A percentile compares a stretch with the other conserved stretches of the same genome.
These are phyloP conservation scores for Nothocercus julius DNA, from an alignment of 2,113 vertebrate species.

Conservation along the genomic window DNA sequence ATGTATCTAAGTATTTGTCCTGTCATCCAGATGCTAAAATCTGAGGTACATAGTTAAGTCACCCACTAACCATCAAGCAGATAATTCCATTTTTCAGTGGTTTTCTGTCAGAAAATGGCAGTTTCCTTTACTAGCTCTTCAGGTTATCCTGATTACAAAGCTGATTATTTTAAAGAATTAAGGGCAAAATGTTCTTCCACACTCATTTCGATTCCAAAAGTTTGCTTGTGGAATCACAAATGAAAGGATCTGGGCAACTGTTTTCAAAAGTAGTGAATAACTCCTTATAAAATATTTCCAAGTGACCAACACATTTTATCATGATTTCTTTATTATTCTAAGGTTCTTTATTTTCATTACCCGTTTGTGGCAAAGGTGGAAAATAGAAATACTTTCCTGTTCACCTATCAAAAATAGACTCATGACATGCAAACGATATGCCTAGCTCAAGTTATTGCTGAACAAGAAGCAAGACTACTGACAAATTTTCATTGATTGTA, in stretches of 20 bases:
- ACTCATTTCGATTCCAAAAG: neutral
- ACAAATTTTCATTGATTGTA: conserved; percentile 27
- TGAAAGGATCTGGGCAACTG: neutral
- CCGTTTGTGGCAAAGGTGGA: neutral
- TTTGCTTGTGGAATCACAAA: neutral
- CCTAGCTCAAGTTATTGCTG: neutral
- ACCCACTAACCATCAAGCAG: neutral
- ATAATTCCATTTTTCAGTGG: neutral
- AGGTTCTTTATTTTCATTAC: neutral
- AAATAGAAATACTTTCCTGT: neutral
- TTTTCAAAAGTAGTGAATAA: neutral
- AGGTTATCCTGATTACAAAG: neutral
- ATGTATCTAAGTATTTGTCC: neutral
- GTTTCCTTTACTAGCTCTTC: neutral
- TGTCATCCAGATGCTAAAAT: neutral
- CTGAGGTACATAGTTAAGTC: neutral
- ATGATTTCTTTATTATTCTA: neutral
- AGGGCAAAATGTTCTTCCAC: neutral
- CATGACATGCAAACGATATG: neutral
- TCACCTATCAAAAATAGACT: neutral
- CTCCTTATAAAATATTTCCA: neutral
- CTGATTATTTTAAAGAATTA: neutral
- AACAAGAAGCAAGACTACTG: neutral
- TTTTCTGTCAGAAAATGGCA: neutral
- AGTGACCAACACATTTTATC: neutral